phyloP scores from a whole-genome alignment of 2,888 invertebrate species.

The Nephrotoma flavescens region DNA sequence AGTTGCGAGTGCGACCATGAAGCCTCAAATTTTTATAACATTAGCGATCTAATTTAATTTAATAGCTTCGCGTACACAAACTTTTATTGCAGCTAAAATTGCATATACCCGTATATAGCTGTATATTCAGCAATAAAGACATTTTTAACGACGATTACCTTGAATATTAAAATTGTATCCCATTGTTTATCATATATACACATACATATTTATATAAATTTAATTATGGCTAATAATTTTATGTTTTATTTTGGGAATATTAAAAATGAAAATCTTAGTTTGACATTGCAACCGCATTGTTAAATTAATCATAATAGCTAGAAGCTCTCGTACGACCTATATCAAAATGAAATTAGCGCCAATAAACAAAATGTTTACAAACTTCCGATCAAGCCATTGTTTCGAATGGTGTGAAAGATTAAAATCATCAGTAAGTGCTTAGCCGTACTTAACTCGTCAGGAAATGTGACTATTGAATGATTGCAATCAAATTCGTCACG shows the following conservation, averaged over 20 bases:
- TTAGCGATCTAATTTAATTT: neutral
- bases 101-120: neutral
- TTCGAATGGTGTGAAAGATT: neutral
- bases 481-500: too few species aligned
- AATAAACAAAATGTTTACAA: neutral
- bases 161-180: neutral
- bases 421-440: neutral
- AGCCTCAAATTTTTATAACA: neutral
- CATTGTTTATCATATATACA: neutral
- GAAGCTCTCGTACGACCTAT: neutral
- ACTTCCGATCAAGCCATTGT: neutral
- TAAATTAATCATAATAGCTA: neutral
- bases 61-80: neutral
- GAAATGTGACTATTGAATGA: neutral
- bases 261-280: neutral
- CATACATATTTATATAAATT: neutral
- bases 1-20: neutral
- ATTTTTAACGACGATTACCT: neutral
- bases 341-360: neutral
- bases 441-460: neutral
- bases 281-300: neutral
- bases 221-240: neutral
- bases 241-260: neutral
- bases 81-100: neutral
- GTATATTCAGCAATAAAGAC: neutral